A percentile compares a stretch with the other conserved stretches of the same genome.
Conservation (phyloP, 1,140 invertebrate genomes). For the Hirudo medicinalis region DNA sequence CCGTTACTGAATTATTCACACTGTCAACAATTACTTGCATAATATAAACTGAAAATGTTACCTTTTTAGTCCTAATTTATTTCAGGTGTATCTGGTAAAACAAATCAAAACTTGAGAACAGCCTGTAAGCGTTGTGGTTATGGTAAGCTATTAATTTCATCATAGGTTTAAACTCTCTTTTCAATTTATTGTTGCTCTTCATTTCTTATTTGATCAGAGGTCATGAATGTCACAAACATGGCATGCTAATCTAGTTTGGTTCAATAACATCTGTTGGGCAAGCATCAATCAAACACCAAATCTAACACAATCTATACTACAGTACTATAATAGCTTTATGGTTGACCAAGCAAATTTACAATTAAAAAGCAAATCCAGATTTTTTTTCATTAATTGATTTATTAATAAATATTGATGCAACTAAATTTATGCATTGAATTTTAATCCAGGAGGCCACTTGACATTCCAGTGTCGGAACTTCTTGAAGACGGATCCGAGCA, state of each 20-base stretch:
- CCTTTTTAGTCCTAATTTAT: background rate
- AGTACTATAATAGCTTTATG: too few species aligned
- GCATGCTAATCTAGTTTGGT: too few species aligned
- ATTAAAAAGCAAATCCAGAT: too few species aligned
- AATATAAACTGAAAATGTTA: too few species aligned
- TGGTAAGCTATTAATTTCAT: slow-evolving; percentile 5
- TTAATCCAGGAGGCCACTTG: slow-evolving; percentile 60
- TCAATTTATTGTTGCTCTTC: background rate
- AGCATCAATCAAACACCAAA: too few species aligned
- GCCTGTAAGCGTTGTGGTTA: slow-evolving; percentile 20
- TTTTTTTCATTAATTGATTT: too few species aligned
- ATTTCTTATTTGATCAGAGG: background rate
- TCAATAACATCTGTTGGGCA: too few species aligned
- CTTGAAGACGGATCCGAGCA: slow-evolving; percentile 64
- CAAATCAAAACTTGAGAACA: slow-evolving; percentile 13
- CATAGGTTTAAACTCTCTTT: background rate
- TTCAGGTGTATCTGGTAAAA: slow-evolving; percentile 7
- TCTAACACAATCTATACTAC: too few species aligned
- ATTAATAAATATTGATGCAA: background rate
- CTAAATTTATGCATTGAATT: too few species aligned
- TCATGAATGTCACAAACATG: background rate
- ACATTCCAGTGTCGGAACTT: slow-evolving; percentile 93
- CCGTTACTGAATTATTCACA: too few species aligned
- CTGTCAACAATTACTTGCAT: too few species aligned
- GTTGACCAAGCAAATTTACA: too few species aligned